These are phyloP conservation scores for Seriola rivoliana DNA, from an alignment of 2,113 vertebrate genomes.

Conservation along the genomic window DNA sequence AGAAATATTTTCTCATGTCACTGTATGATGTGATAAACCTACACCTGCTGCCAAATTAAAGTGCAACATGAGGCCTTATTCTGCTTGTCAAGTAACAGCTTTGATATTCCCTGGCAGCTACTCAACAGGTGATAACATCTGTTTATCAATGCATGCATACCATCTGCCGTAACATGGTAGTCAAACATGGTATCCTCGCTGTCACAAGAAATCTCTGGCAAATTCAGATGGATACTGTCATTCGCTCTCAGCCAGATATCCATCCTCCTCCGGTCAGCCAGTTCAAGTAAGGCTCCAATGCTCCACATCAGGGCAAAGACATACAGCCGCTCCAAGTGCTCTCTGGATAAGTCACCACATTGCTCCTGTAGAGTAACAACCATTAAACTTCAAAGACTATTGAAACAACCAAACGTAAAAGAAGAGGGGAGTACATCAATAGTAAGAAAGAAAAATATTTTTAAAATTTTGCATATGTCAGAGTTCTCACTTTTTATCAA, in stretches of 20 bases:
- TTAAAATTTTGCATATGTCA: too few species aligned
- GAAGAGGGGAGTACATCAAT: neutral
- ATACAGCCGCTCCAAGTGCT: conserved; percentile 90
- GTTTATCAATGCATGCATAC: conserved; percentile 79
- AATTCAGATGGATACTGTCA: conserved; percentile 80
- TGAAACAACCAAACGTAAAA: neutral
- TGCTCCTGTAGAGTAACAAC: conserved; percentile 86
- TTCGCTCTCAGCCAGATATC: conserved; percentile 90
- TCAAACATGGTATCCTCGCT: conserved; percentile 91
- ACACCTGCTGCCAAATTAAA: neutral
- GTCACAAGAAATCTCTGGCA: conserved; percentile 83
- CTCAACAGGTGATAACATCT: neutral
- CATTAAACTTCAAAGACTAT: conserved; percentile 2
- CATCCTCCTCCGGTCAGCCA: conserved; percentile 88
- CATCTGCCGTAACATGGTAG: conserved; percentile 88
- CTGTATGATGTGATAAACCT: neutral
- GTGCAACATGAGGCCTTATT: neutral
- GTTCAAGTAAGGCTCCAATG: conserved; percentile 90
- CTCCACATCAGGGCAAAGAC: conserved; percentile 98
- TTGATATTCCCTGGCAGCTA: neutral
- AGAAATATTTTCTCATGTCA: neutral
- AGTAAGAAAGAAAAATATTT: too few species aligned
- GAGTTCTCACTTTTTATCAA: neutral
- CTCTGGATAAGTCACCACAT: conserved; percentile 84
- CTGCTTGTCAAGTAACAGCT: neutral